Percentiles rank a stretch among this genome's conserved stretches.
Conservation (phyloP, 2,113 vertebrate species). For the Chloebia gouldiae region DNA sequence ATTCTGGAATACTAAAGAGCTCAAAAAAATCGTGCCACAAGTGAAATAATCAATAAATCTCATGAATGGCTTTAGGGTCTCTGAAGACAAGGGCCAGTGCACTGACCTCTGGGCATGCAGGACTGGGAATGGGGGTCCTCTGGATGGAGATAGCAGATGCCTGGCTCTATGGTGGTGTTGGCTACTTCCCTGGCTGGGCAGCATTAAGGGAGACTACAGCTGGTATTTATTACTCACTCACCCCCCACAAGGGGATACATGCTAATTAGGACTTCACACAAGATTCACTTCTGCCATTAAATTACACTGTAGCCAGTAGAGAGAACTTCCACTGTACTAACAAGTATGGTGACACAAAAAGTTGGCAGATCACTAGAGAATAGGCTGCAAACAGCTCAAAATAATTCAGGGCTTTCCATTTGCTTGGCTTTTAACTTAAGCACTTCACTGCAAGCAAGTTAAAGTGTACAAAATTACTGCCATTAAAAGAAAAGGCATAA, state of each 20-base stretch:
- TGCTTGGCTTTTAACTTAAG: background rate
- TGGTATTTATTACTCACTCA: background rate
- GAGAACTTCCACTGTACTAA: background rate
- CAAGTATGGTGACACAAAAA: background rate
- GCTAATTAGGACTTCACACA: background rate
- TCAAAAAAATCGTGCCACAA: background rate
- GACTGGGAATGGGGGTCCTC: background rate
- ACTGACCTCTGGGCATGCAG: background rate
- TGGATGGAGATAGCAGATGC: background rate
- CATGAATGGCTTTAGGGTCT: background rate
- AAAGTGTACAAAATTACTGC: background rate
- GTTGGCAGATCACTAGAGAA: background rate
- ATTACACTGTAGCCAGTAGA: background rate
- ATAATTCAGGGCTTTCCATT: background rate
- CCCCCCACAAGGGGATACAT: background rate
- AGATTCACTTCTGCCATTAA: background rate
- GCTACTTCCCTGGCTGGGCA: background rate
- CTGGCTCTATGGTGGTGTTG: background rate
- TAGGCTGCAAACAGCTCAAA: background rate
- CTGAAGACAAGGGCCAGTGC: background rate
- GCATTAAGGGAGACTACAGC: background rate
- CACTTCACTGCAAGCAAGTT: background rate
- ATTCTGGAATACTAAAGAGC: background rate
- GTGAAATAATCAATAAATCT: rapidly evolving
- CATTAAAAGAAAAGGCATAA: background rate